Conservation (phyloP, 1,140 invertebrate genomes). For the Helicoverpa zea region DNA sequence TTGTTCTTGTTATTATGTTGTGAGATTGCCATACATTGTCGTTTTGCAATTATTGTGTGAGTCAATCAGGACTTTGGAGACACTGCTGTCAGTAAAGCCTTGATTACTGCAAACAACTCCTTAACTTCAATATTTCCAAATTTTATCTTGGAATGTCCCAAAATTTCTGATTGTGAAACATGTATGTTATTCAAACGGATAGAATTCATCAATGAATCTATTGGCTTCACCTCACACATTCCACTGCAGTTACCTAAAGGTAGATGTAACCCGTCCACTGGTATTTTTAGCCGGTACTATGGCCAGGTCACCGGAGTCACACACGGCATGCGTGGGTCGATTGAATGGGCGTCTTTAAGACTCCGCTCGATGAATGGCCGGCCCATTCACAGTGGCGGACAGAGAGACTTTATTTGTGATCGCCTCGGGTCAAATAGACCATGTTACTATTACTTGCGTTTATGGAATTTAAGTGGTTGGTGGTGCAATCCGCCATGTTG, state of each 20-base stretch:
- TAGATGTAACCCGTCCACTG: slow-evolving; percentile 24
- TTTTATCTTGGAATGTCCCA: background rate
- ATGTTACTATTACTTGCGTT: slow-evolving; percentile 45
- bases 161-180: background rate
- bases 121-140: background rate
- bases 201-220: slow-evolving; percentile 23
- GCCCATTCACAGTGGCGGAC: slow-evolving; percentile 55
- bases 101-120: background rate
- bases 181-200: background rate
- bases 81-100: background rate
- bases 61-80: no score
- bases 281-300: slow-evolving; percentile 51
- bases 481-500: background rate
- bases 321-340: slow-evolving; percentile 63
- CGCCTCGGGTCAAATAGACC: slow-evolving; percentile 47
- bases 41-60: no score
- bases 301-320: slow-evolving; percentile 44
- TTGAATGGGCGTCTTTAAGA: slow-evolving; percentile 66
- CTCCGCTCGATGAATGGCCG: slow-evolving; percentile 61
- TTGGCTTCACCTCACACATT: background rate
- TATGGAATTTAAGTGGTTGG: slow-evolving; percentile 26
- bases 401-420: slow-evolving; percentile 52
- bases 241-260: slow-evolving; percentile 22
- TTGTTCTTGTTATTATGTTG: slow-evolving; percentile 4
- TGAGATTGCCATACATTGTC: background rate